Evolutionary conservation across 2,113 vertebrate genomes (phyloP).

Genomic region (Malurus elegans): DNA sequence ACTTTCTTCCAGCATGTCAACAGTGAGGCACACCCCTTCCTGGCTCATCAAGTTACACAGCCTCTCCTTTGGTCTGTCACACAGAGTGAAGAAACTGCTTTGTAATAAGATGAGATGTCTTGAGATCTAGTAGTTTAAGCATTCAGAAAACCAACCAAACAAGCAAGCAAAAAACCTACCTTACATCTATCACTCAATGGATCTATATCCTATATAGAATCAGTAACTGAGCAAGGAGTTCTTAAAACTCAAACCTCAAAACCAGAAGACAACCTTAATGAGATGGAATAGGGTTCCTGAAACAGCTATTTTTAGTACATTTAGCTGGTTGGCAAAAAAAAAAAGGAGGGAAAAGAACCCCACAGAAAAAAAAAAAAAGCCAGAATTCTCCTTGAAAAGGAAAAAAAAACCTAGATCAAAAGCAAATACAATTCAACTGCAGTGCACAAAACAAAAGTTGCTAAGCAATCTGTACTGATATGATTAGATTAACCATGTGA

Average conservation of each 20-base stretch:
- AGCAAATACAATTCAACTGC: neutral
- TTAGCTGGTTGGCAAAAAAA: neutral
- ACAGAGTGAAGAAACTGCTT: neutral
- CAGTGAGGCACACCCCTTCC: neutral
- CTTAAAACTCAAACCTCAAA: neutral
- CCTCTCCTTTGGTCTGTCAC: neutral
- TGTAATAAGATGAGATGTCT: neutral
- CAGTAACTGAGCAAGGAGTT: neutral
- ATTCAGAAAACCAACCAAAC: neutral
- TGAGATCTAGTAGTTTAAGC: neutral
- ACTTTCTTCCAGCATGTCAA: neutral
- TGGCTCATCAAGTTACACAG: neutral
- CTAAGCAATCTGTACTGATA: neutral
- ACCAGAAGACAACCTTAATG: neutral
- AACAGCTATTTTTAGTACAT: neutral
- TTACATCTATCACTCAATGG: neutral
- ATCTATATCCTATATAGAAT: neutral
- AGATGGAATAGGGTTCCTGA: neutral
- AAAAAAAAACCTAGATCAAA: neutral
- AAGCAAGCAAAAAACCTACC: rapidly evolving
- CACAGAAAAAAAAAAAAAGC: neutral
- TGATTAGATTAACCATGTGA: neutral
- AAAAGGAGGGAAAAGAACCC: neutral
- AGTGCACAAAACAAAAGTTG: neutral
- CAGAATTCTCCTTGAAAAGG: neutral